Conservation (phyloP, 2,888 invertebrate species). For the Drosophila mulleri region DNA sequence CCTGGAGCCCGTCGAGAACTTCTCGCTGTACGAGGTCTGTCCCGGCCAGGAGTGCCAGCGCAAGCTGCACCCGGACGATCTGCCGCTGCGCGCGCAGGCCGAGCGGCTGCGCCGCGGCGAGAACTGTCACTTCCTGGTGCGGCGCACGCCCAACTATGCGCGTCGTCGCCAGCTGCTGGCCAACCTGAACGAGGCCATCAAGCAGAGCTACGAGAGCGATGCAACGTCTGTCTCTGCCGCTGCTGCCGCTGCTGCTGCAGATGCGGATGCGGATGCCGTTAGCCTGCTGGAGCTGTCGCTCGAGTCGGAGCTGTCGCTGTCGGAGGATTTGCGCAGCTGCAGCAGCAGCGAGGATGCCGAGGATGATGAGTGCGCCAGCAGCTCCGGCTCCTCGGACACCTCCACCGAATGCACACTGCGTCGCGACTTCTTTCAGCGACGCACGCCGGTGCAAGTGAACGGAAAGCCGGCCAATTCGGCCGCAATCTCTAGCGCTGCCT, state of each 20-base stretch:
- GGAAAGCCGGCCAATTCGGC: background rate
- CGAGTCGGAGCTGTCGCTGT: constrained; percentile 74
- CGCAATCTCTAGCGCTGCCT: background rate
- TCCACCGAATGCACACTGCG: constrained; percentile 76
- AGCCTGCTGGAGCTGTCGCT: constrained; percentile 82
- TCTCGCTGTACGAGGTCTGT: constrained; percentile 93
- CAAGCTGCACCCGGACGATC: constrained; percentile 94
- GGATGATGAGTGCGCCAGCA: constrained; percentile 76
- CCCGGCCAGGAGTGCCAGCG: constrained; percentile 94
- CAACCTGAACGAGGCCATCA: constrained; percentile 78
- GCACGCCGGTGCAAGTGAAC: background rate
- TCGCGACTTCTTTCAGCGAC: constrained; percentile 59
- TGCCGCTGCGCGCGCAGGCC: constrained; percentile 91
- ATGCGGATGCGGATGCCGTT: constrained; percentile 62
- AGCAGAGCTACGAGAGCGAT: constrained; percentile 59
- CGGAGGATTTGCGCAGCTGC: constrained; percentile 79
- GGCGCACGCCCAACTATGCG: constrained; percentile 91
- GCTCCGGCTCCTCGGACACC: constrained; percentile 81
- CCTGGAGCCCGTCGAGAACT: constrained; percentile 93
- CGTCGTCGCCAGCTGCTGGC: constrained; percentile 85
- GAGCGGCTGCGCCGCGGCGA: constrained; percentile 89
- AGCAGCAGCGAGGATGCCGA: constrained; percentile 72
- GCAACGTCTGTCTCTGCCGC: constrained; percentile 23
- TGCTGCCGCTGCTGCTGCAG: constrained; percentile 28
- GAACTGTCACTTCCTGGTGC: constrained; percentile 92